Base-by-base conservation (phyloP, 1,140 invertebrate genomes). In the Drosophila mayri region DNA sequence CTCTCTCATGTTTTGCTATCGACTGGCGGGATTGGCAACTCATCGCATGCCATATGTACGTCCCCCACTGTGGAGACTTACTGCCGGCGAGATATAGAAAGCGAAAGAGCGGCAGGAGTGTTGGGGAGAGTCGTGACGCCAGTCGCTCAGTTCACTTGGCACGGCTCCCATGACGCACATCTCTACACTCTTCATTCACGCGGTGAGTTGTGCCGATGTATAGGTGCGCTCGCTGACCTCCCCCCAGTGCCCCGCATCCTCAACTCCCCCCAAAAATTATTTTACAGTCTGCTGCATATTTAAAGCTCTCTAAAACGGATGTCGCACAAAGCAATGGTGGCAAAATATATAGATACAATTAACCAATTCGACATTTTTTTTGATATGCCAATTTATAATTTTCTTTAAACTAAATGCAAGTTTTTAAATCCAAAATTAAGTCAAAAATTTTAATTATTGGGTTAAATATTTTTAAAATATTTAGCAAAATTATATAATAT, bases 1-100 rank as follows among this genome's bases (percentile, higher is more conserved):
- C 91, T 90, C 66, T 92, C 83, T 92, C 91, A 92, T 92, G 78
- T 85, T 92, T 92, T 92, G 85, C 87, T 88, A 81, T 80, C 88
- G 91, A 92, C 82, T 92, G 88, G 79, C 52, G 52, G 74, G 57
- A 50, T 64, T 66, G 61, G 37, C 50, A 63, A 44, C 40, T 46
- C 64, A 43, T 9, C 50, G 73, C 43, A 16, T 28, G 37, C 47
- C 62, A 66, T 68, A 64, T 38, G 37, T 71, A 61, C 25, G 66
- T 30, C 57, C 38, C 41, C 28, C 43, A 49, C 32, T 38, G 54
- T 55, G 47, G 38, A 50, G 58, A 71, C 58, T 82, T 81, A 85
- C 74, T 85, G 64, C 30, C 64, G 67, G 58, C 38, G 44, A 47
- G 37, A 49, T 14, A 59, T 18, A 55, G 14, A 59, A n/a, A 61